Evolutionary conservation across 35 echinoderm and acorn worm species (phyloP).

Genomic region (Anneissia japonica): DNA sequence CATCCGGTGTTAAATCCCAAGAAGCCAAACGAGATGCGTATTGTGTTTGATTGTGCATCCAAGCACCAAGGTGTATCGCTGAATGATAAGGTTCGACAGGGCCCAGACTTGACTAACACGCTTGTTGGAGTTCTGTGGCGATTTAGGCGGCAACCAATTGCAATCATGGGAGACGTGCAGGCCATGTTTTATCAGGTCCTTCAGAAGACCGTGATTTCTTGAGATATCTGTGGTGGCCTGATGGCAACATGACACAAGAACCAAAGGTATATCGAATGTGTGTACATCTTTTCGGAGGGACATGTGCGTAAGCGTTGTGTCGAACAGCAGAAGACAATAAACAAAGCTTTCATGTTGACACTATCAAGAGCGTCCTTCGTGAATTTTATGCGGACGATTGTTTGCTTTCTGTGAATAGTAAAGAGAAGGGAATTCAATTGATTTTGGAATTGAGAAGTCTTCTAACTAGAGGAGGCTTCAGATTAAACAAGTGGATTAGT

Average conservation of each 20-base stretch:
- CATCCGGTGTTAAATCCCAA: conserved; percentile 37
- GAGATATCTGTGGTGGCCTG: conserved; percentile 36
- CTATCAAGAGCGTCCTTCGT: not conserved
- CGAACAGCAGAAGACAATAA: conserved; percentile 26
- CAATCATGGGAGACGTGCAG: conserved; percentile 22
- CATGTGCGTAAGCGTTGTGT: not conserved
- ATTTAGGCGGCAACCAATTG: conserved; percentile 9
- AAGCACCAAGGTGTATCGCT: not conserved
- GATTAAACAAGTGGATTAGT: conserved; percentile 56
- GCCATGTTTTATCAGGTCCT: conserved; percentile 37
- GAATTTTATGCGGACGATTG: conserved; percentile 14
- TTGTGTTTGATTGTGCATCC: conserved; percentile 28
- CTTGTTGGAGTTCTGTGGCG: conserved; percentile 20
- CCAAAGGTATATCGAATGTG: conserved; percentile 10
- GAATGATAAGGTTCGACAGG: conserved; percentile 5
- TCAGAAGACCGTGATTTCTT: conserved; percentile 13
- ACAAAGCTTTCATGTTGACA: not conserved
- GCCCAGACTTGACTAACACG: conserved; percentile 30
- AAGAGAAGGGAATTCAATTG: not conserved
- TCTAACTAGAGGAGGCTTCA: conserved; percentile 34
- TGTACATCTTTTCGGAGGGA: conserved; percentile 32
- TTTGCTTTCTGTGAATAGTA: not conserved
- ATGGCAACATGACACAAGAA: not conserved
- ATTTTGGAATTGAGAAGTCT: conserved; percentile 12
- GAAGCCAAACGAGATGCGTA: conserved; percentile 29